Percentiles rank a stretch among this genome's conserved stretches.
Evolutionary conservation across 2,113 vertebrate species (phyloP).

Genomic region (Ciconia boyciana): DNA sequence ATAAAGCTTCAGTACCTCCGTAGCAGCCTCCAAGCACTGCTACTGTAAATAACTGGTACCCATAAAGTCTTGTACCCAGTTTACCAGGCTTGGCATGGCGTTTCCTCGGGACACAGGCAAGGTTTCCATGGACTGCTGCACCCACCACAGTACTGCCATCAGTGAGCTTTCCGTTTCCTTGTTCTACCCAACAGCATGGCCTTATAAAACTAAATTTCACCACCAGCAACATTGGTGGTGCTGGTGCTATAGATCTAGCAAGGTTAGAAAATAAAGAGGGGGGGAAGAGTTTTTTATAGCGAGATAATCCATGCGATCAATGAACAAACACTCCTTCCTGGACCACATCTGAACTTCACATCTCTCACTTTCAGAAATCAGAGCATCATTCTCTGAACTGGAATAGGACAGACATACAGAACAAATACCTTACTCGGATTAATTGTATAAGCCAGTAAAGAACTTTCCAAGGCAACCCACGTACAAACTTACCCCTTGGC

Average conservation of each 20-base stretch:
- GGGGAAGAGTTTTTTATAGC: neutral
- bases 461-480: neutral
- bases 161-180: neutral
- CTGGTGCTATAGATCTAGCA: neutral
- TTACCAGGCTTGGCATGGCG: fast-evolving
- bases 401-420: neutral
- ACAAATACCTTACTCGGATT: neutral
- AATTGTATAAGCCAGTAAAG: neutral
- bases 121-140: neutral
- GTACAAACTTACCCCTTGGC: constrained; percentile 89
- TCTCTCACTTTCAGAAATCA: neutral
- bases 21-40: neutral
- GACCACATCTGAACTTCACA: neutral
- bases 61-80: neutral
- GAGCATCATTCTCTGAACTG: neutral
- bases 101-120: neutral
- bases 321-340: neutral
- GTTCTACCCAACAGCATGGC: neutral
- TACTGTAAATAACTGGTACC: neutral
- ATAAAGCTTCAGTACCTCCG: fast-evolving
- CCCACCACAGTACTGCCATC: neutral
- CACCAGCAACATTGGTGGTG: neutral
- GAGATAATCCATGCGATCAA: fast-evolving
- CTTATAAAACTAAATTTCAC: neutral
- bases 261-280: neutral